Conservation (phyloP, 2,113 vertebrate species). For the Numenius arquata region DNA sequence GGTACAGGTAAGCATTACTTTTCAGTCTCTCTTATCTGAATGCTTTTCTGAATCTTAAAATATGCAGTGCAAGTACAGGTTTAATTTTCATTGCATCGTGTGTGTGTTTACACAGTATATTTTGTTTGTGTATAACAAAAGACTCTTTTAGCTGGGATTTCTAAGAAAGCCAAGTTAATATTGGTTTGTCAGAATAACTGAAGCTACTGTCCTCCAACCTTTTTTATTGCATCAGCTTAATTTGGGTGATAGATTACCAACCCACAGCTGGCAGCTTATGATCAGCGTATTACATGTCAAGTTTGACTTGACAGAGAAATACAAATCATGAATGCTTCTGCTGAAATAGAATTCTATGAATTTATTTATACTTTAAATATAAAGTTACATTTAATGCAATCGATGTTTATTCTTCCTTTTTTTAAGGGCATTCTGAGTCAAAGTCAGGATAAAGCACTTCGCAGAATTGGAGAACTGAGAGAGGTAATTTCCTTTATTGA, state of each 20-base stretch:
- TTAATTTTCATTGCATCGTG: neutral
- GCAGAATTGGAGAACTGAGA: slow-evolving; percentile 92
- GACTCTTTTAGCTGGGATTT: neutral
- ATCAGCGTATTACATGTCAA: neutral
- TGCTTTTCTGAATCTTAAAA: neutral
- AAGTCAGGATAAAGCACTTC: slow-evolving; percentile 95
- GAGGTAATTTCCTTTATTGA: slow-evolving; percentile 77
- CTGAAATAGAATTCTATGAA: neutral
- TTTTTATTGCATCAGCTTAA: neutral
- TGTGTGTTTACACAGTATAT: neutral
- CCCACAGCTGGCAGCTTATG: neutral
- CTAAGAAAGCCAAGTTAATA: neutral
- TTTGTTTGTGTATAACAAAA: neutral
- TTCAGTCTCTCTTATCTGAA: neutral
- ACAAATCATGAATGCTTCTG: neutral
- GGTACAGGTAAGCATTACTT: slow-evolving; percentile 81
- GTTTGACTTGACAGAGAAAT: neutral
- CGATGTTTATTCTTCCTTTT: neutral
- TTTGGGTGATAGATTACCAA: neutral
- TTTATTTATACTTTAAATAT: neutral
- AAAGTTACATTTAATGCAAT: neutral
- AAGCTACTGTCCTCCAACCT: neutral
- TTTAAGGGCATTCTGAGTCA: slow-evolving; percentile 90
- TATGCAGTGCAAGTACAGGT: neutral
- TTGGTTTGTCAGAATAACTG: neutral